Base-by-base conservation (phyloP, 2,113 vertebrate genomes). In the Lampris incognitus region DNA sequence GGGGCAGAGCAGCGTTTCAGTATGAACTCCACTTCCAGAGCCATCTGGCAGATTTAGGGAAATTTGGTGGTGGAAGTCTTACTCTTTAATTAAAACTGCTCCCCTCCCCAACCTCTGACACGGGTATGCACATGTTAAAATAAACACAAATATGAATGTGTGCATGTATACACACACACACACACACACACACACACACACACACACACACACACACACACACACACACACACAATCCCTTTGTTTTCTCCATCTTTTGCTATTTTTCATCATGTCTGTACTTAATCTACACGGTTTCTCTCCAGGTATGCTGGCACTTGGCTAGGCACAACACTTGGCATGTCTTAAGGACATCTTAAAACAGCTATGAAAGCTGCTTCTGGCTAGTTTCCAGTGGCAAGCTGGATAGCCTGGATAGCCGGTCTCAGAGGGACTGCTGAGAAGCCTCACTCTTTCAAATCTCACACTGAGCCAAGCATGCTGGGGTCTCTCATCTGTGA, bases 401-500 rank as follows among this genome's bases (percentile, higher is more conserved):
- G 66, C 74, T 56, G 69, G 62, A 56, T 58, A 66, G 75, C 66
- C 56, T 56, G 69, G 62, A 56, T 58, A 66, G 75, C 66, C 56
- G 80, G 59, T 74, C 39, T 11, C 66, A 46, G 69, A 66, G 66
- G 66, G 46, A 37, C 64, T 38, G 54, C 58, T 75, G 63, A 73
- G 71, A 65, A 81, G 54, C 67, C 76, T 77, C 56, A 59, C 76
- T 77, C 78, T 86, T 86, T 74, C 69, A 74, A 24, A 55, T 85
- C 72, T 67, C 73, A 55, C 65, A 52, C 56, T 69, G 61, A 76
- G 65, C 48, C 65, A 69, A 73, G 76, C 75, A 71, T 54, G 86
- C 83, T 83, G 79, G 80, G 76, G 85, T 79, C 85, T 85, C 78
- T 85, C 79, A 82, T 89, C 85, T 88, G 85, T 91, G 85, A 93